These are phyloP conservation scores for Promerops cafer DNA, from an alignment of 2,113 vertebrate species.

Conservation along the genomic window DNA sequence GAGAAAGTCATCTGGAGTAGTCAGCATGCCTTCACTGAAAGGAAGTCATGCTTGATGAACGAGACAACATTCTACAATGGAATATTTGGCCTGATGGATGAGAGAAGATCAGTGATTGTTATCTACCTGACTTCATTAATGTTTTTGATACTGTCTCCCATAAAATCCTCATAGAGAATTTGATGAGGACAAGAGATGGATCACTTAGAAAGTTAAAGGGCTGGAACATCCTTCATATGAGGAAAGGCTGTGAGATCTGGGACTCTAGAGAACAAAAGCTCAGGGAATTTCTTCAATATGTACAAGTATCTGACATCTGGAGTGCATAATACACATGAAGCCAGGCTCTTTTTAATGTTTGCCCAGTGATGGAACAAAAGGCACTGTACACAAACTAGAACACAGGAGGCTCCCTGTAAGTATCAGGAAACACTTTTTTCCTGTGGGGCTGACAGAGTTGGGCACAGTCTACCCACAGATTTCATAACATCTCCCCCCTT, in stretches of 20 bases:
- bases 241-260: not conserved
- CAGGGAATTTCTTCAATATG: not conserved
- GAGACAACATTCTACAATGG: not conserved
- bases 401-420: not conserved
- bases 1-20: not conserved
- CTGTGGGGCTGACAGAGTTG: not conserved
- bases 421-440: not conserved
- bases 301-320: not conserved
- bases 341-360: not conserved
- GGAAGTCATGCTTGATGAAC: not conserved
- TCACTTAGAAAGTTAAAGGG: no score
- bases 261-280: not conserved
- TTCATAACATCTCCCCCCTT: not conserved
- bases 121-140: not conserved
- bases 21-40: not conserved
- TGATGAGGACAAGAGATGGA: not conserved
- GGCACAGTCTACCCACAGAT: not conserved
- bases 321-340: fast-evolving
- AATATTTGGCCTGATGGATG: not conserved
- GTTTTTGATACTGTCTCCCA: not conserved
- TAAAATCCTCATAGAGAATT: not conserved
- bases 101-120: not conserved
- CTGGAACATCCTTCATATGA: not conserved
- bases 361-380: not conserved
- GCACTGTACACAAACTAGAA: not conserved